Base-by-base conservation (phyloP, 2,888 invertebrate genomes). In the Pandemis heparana region DNA sequence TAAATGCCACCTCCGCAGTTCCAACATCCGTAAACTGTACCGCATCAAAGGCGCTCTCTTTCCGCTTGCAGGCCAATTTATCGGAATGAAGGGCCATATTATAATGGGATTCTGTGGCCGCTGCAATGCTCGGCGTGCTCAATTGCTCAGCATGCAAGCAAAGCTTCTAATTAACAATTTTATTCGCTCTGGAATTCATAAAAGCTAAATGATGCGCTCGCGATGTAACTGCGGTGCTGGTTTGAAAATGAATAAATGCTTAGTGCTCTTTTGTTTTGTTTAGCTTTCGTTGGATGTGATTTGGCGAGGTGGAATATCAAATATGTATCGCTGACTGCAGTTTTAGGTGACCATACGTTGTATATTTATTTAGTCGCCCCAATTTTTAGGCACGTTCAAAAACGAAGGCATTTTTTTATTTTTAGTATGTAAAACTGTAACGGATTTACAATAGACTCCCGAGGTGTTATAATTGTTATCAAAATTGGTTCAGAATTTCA, bases 81-180 rank as follows among this genome's bases (percentile, higher is more conserved):
- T 82, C 77, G 80, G 79, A 82, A 83, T 78, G 78, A 80, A 80
- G 79, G 79, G 77, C 77, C 76, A 78, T 74, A 43, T 62, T 73
- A 66, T 76, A 82, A 83, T 82, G 78, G 79, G 79, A 82, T 81
- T 80, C 74, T 77, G 82, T 68, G 82, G 82, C 76, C 61, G 41
- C 68, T 67, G 71, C 74, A 71, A 65, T 70, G 69, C 70, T 65
- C 62, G 6, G 18, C 38, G 12, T 32, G 68, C 73, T 73, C 64
- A 66, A 70, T 72, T 63, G 72, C 68, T 73, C 68, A 48, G 68
- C 68, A 73, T 73, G 63, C 73, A 67, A 51, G 16, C 41, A 7
- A 7, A 38, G 62, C 61, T 68, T 68, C 65, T 71, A 71, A 73
- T 73, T 68, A 68, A 48, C 56, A 46, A 71, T 60, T 63, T 73